phyloP scores from a whole-genome alignment of 2,797 vertebrate species.

The Cossypha polioptera region DNA sequence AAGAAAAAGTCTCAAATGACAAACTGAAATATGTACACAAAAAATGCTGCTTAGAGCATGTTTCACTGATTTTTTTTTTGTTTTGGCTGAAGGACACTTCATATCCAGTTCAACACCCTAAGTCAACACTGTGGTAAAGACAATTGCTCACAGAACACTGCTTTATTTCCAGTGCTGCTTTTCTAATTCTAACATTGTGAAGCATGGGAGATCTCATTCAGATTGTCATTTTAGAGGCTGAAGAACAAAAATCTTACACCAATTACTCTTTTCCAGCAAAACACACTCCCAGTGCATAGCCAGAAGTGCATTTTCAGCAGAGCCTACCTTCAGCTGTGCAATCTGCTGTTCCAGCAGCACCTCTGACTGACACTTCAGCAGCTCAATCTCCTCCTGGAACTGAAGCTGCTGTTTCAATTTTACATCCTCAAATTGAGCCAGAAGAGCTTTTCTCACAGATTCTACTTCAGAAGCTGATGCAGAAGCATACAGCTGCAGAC shows the following conservation, averaged over 20 bases:
- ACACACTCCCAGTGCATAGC: not conserved
- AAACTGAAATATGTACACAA: not conserved
- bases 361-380: conserved; percentile 82
- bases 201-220: not conserved
- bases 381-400: conserved; percentile 83
- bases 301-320: not conserved
- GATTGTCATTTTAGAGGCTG: not conserved
- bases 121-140: not conserved
- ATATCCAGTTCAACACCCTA: not conserved
- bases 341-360: conserved; percentile 79
- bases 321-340: conserved; percentile 79
- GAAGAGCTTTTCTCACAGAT: conserved; percentile 61
- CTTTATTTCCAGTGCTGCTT: not conserved
- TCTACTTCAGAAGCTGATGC: conserved; percentile 72
- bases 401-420: conserved; percentile 78
- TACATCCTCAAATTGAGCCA: conserved; percentile 71
- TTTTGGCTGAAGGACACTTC: not conserved
- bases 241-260: not conserved
- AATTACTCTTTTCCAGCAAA: not conserved
- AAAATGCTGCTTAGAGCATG: not conserved
- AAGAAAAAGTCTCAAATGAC: not conserved
- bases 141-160: not conserved
- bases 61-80: not conserved
- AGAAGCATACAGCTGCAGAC: conserved; percentile 45
- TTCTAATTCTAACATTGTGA: not conserved